phyloP scores from a whole-genome alignment of 1,140 invertebrate genomes.

The Nasonia giraulti region DNA sequence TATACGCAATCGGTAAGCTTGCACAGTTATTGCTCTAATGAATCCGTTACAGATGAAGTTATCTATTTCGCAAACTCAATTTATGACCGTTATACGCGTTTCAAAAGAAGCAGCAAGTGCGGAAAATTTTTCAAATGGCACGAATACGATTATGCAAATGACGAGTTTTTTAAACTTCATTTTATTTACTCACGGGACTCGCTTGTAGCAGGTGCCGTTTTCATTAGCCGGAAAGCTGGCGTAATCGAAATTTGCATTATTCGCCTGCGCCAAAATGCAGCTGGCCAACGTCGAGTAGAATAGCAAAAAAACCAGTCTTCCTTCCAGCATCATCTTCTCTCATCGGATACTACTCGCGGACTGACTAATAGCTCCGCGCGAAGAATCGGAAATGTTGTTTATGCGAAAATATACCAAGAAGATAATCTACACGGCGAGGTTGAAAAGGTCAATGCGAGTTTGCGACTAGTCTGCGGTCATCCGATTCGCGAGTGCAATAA shows the following conservation, averaged over 20 bases:
- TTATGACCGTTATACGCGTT: not conserved
- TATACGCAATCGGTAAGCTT: constrained; percentile 13
- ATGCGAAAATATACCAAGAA: constrained; percentile 28
- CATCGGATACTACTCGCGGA: not conserved
- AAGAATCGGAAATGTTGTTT: constrained; percentile 26
- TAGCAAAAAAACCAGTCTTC: constrained; percentile 4
- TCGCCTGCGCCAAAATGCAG: not conserved
- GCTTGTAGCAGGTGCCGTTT: constrained; percentile 67
- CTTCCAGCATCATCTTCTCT: constrained; percentile 42
- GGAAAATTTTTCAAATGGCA: not conserved
- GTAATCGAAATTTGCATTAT: not conserved
- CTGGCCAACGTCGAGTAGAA: not conserved
- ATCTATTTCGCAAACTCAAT: not conserved
- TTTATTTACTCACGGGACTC: constrained; percentile 64
- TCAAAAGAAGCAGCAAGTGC: not conserved
- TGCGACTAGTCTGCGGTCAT: not conserved
- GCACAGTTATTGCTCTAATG: not conserved
- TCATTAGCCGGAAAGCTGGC: constrained; percentile 56
- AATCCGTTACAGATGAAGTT: not conserved
- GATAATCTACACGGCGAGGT: constrained; percentile 28
- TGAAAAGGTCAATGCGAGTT: constrained; percentile 34
- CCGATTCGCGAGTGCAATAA: not conserved
- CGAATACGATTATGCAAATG: not conserved
- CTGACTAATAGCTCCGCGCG: constrained; percentile 31
- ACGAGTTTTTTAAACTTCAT: not conserved